phyloP scores from a whole-genome alignment of 2,797 vertebrate species.

The Cirrhinus mrigala region DNA sequence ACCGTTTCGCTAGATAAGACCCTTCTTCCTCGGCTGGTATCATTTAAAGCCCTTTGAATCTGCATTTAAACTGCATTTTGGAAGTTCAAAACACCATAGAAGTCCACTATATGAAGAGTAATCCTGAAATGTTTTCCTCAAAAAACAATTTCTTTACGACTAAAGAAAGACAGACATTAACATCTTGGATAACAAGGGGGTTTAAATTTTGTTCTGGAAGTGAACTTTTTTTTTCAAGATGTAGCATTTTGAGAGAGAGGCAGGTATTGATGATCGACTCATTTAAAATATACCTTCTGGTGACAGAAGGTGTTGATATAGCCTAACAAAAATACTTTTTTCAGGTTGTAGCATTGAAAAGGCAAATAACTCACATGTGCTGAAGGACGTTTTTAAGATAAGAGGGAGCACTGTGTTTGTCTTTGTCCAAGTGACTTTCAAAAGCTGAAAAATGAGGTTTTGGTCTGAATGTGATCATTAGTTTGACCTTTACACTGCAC shows the following conservation, averaged over 20 bases:
- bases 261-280: not conserved
- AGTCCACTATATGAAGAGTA: too few species aligned
- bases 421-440: conserved; percentile 26
- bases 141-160: too few species aligned
- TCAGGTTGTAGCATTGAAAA: conserved; percentile 65
- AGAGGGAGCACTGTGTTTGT: conserved; percentile 47
- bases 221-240: not conserved
- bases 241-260: not conserved
- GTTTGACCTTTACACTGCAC: not conserved
- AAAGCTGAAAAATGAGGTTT: not conserved
- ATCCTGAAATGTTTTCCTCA: too few species aligned
- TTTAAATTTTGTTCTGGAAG: too few species aligned
- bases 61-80: too few species aligned
- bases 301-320: conserved; percentile 77
- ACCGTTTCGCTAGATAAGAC: too few species aligned
- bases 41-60: too few species aligned
- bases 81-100: too few species aligned
- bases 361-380: conserved; percentile 63
- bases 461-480: not conserved
- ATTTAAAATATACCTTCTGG: conserved; percentile 62
- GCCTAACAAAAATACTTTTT: conserved; percentile 74
- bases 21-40: too few species aligned
- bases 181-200: too few species aligned
- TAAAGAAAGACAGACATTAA: too few species aligned
- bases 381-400: conserved; percentile 68